phyloP scores from a whole-genome alignment of 2,113 vertebrate genomes.

The Toxotes chatareus region DNA sequence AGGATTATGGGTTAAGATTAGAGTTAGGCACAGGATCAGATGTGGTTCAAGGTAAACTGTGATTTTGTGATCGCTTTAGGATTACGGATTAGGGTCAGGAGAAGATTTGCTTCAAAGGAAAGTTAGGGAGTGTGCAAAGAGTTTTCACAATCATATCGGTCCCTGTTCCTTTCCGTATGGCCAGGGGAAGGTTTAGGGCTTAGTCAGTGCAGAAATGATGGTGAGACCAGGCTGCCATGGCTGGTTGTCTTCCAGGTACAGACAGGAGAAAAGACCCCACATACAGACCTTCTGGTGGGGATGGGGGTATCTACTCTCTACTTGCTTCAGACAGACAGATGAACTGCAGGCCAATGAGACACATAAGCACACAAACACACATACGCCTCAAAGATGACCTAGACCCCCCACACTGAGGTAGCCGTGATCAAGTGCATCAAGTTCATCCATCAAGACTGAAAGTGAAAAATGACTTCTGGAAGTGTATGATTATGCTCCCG shows the following conservation, averaged over 20 bases:
- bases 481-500: constrained; percentile 81
- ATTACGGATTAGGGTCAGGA: too few relatives aligned
- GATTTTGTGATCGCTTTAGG: too few relatives aligned
- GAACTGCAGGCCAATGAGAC: constrained; percentile 42
- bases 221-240: neutral
- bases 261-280: constrained; percentile 27
- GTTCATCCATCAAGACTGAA: constrained; percentile 74
- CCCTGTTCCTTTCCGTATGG: too few relatives aligned
- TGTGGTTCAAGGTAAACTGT: too few relatives aligned
- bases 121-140: too few relatives aligned
- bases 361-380: constrained; percentile 45
- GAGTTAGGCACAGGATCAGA: too few relatives aligned
- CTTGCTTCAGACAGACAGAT: constrained; percentile 56
- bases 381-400: constrained; percentile 62
- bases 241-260: neutral
- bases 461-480: constrained; percentile 83
- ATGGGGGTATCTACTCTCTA: constrained; percentile 43
- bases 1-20: too few relatives aligned
- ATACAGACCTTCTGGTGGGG: constrained; percentile 44
- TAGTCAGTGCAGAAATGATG: too few relatives aligned
- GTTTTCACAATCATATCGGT: too few relatives aligned
- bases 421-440: constrained; percentile 73
- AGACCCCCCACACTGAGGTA: constrained; percentile 68
- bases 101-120: too few relatives aligned
- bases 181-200: too few relatives aligned